Percentiles rank a stretch among this genome's conserved stretches.
These are phyloP conservation scores for Nasonia oneida DNA, from an alignment of 2,888 invertebrate genomes.

Conservation along the genomic window DNA sequence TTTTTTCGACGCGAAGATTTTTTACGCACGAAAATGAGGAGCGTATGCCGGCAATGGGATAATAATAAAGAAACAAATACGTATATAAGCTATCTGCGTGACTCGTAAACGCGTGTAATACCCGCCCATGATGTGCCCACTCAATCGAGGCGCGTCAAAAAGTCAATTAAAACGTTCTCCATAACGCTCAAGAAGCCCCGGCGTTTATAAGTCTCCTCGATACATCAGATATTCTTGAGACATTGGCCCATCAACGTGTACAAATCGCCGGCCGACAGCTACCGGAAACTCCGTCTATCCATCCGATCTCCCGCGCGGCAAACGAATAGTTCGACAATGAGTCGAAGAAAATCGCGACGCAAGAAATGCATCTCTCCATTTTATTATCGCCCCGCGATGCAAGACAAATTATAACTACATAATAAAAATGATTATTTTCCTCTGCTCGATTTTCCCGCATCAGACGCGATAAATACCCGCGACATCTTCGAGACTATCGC, in stretches of 20 bases:
- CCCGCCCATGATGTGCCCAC: constrained; percentile 5
- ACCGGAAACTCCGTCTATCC: constrained; percentile 60
- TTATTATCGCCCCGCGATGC: not conserved
- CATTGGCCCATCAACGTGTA: constrained; percentile 57
- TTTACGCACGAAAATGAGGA: too few species aligned
- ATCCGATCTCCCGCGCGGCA: constrained; percentile 47
- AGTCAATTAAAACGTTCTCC: constrained; percentile 55
- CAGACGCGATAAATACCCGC: not conserved
- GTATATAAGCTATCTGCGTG: not conserved
- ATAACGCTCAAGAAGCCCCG: not conserved
- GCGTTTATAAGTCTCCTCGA: constrained; percentile 6
- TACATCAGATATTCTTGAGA: constrained; percentile 57
- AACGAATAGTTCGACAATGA: constrained; percentile 61
- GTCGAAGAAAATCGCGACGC: constrained; percentile 57
- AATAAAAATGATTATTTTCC: not conserved
- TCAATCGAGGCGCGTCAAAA: constrained; percentile 51
- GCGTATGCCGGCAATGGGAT: too few species aligned
- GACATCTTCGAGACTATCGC: not conserved
- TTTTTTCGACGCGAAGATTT: not conserved
- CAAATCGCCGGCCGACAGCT: constrained; percentile 60
- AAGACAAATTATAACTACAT: too few species aligned
- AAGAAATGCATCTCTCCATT: constrained; percentile 37
- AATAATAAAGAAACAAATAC: constrained; percentile 28
- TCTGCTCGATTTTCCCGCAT: not conserved
- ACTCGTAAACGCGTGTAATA: constrained; percentile 32